Evolutionary conservation across 1,140 invertebrate genomes (phyloP), one percentile per base, ranked within the genome.

Genomic region (Pseudomyrmex concolor): DNA sequence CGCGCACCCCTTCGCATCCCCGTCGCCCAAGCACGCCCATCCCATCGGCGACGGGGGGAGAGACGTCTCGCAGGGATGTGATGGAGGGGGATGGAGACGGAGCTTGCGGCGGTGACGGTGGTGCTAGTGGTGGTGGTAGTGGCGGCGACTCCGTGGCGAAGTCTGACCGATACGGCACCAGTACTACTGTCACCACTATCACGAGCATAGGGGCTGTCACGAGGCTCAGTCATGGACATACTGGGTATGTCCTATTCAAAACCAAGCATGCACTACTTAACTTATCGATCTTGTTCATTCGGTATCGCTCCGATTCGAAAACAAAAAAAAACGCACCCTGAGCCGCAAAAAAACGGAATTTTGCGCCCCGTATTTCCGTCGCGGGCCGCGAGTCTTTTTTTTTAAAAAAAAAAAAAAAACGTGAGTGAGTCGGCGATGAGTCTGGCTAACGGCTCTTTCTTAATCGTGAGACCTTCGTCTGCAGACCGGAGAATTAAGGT

Each of bases 121-220:
- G 77, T 57, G 25, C 25, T 25, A 50, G 84, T 70, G 86, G 67
- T 59, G 66, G 67, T 22, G 76, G 84, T 60, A 34, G 34, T 34
- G 34, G 34, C 34, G 34, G 34, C 34, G 34, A 34, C 59, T 63
- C 68, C 72, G 85, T 80, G 74, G 90, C 89, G 82, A 90, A 91
- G 93, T 93, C 93, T 91, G 93, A 93, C 91, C 91, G 92, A 92
- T 92, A 92, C 91, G 89, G 88, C 92, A 92, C 91, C 92, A 94
- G 93, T 94, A 94, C 92, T 92, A 94, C 93, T 93, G 92, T 93
- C 92, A 93, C 92, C 93, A 94, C 91, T 92, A 92, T 86, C 91
- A 93, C 90, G 93, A 93, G 90, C 91, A 91, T 92, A 92, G 90
- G 34, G 34, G 90, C 17, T 48, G 64, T 77, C 91, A 93, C 90